Base-by-base conservation (phyloP, 2,888 invertebrate genomes). In the Rhamphomyia laevipes region DNA sequence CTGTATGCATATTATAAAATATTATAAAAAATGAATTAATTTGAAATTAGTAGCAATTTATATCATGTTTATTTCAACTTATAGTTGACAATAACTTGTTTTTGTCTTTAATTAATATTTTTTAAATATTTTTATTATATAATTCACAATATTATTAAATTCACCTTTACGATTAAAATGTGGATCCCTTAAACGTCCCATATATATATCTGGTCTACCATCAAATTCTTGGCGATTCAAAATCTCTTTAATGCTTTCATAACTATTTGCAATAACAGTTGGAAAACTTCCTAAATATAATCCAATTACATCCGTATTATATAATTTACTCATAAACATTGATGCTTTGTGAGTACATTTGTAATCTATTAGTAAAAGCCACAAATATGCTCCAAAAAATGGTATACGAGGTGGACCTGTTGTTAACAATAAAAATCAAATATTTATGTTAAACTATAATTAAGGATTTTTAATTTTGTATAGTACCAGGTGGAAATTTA, bases 331-430 rank as follows among this genome's bases (percentile, higher is more conserved):
- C 1, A 81, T 63, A 46, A 70, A 71, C 1, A 66, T 58, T 18
- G 78, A 67, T 0, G 75, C 75, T 45, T 68, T 64, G 13, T 78
- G 73, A 1, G 80, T 63, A 57, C 74, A 76, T 45, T 68, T 70
- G 53, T 73, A 74, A 54, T 76, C 69, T 33, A 75, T 65, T 48
- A 76, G 62, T 37, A 80, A 61, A 40, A 82, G 59, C 38, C 77
- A 71, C 65, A 77, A 75, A 54, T 80, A 82, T 27, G 76, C 76
- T 3, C 82, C 81, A 57, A 77, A 78, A 16, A 81, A 45, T 1
- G 82, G 82, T 40, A 82, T 62, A 18, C 74, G 74, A 1, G 78
- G 77, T 3, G 81, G 78, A 40, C 81, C 82, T 82, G 18, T 21
- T 21, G 21, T 21, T 21, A 6, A n/a, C 7, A 9, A 33, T 13